Percentiles rank a stretch among this genome's conserved stretches.
These are phyloP conservation scores for Leptodactylus fuscus DNA, from an alignment of 2,113 vertebrate species.

Conservation along the genomic window DNA sequence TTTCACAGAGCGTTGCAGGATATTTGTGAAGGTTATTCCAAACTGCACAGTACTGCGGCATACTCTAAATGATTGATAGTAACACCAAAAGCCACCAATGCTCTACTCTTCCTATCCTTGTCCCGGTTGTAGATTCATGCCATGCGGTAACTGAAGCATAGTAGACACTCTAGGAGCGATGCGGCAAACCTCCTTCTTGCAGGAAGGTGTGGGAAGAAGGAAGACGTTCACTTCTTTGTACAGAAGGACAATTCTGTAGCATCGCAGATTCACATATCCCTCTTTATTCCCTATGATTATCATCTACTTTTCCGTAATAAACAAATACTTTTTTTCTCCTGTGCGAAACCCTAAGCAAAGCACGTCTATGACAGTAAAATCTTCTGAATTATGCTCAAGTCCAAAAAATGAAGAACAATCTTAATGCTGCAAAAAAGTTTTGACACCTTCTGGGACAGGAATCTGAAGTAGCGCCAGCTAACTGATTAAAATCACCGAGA, in stretches of 20 bases:
- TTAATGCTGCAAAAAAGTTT: conserved; percentile 30
- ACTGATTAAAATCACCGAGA: conserved; percentile 67
- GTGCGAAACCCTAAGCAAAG: no score
- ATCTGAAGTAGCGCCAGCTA: conserved; percentile 68
- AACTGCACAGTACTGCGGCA: conserved; percentile 32
- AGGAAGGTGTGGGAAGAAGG: not conserved
- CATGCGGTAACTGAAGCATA: conserved; percentile 5
- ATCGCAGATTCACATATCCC: not conserved
- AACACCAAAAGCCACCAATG: conserved; percentile 30
- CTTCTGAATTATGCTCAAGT: not conserved
- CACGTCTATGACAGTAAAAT: conserved; percentile 11
- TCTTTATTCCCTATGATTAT: not conserved
- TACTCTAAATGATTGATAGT: conserved; percentile 32
- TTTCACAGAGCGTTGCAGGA: conserved; percentile 22
- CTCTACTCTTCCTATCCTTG: conserved; percentile 9
- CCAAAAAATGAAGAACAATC: conserved; percentile 22
- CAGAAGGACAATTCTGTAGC: not conserved
- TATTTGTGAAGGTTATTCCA: conserved; percentile 24
- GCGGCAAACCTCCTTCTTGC: conserved; percentile 18
- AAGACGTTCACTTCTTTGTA: not conserved
- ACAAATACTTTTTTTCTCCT: no score
- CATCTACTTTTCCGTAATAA: not conserved
- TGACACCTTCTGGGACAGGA: conserved; percentile 50
- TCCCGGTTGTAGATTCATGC: conserved; percentile 27
- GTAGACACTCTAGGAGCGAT: conserved; percentile 8